phyloP scores from a whole-genome alignment of 1,140 invertebrate genomes.

The Ridgeia piscesae region DNA sequence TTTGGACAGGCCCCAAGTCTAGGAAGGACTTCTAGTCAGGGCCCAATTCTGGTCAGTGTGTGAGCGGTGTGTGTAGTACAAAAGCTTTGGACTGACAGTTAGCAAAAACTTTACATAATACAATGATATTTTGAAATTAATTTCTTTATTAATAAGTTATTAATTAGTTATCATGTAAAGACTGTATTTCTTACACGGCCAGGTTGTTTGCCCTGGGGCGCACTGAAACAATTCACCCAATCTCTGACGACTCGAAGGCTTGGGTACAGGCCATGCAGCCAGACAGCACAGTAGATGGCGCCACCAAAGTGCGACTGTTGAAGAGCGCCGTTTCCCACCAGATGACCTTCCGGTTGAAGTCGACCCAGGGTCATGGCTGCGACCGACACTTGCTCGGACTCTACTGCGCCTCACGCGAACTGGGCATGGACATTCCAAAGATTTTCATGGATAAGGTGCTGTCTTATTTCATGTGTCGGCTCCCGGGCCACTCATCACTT shows the following conservation, averaged over 20 bases:
- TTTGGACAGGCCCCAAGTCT: no score
- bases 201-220: conserved; percentile 41
- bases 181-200: background rate
- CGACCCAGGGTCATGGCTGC: conserved; percentile 37
- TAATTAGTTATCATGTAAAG: background rate
- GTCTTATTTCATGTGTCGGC: background rate
- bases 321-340: conserved; percentile 40
- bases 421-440: conserved; percentile 35
- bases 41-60: no score
- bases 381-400: conserved; percentile 43
- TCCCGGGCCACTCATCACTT: no score
- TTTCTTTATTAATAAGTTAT: background rate
- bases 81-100: no score
- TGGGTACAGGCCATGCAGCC: conserved; percentile 41
- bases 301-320: conserved; percentile 36
- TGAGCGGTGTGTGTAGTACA: no score
- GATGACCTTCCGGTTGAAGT: conserved; percentile 36
- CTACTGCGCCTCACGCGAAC: conserved; percentile 33
- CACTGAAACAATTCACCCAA: conserved; percentile 44
- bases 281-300: conserved; percentile 30
- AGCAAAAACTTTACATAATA: no score
- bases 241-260: conserved; percentile 37
- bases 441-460: conserved; percentile 42
- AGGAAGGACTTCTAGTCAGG: no score
- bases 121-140: no score